Evolutionary conservation across 2,797 vertebrate genomes (phyloP), one percentile per base, ranked within the genome.

Genomic region (Ibycter americanus): DNA sequence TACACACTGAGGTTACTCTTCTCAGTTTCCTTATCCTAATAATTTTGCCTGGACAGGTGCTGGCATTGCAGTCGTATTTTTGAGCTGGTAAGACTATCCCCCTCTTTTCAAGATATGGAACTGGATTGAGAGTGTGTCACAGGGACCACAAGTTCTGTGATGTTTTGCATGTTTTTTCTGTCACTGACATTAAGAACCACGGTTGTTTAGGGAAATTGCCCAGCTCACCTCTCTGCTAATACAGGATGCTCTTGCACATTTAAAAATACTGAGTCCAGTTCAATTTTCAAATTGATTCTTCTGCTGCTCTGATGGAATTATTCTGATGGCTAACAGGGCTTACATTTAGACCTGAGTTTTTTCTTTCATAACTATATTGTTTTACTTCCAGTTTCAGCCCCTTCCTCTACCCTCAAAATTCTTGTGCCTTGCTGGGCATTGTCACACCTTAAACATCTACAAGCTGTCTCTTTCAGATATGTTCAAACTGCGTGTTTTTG

Each of bases 11-110:
- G 54, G 55, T 55, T 76, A 90, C 72, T 68, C 49, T 63, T 88
- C 63, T 73, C 47, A 61, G 38, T 72, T 91, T 49, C 38, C 79
- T 81, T 52, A 65, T 14, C 17, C 26, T 86, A 89, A 88, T 89
- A 94, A 90, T 89, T 95, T 96, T 84, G 80, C 51, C 32, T 65
- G 80, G 80, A 88, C 52, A 78, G 40, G 62, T 79, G 56, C 89
- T 94, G 87, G 84, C 9, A 8, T 38, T 84, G 84, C 74, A 91
- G 46, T 91, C 15, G 4, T 63, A 55, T 83, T 95, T 95, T 67
- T 79, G 88, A 92, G 68, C 32, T 91, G 55, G 23, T 93, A 91
- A 83, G 81, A 83, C 59, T 52, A 74, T 38, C 46, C 46, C 38
- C 29, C 26, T 58, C 44, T 92, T 93, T 91, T 78, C 62, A 89